Percentiles rank a stretch among this genome's conserved stretches.
Conservation (phyloP, 2,113 vertebrate species). For the Oryzias javanicus region DNA sequence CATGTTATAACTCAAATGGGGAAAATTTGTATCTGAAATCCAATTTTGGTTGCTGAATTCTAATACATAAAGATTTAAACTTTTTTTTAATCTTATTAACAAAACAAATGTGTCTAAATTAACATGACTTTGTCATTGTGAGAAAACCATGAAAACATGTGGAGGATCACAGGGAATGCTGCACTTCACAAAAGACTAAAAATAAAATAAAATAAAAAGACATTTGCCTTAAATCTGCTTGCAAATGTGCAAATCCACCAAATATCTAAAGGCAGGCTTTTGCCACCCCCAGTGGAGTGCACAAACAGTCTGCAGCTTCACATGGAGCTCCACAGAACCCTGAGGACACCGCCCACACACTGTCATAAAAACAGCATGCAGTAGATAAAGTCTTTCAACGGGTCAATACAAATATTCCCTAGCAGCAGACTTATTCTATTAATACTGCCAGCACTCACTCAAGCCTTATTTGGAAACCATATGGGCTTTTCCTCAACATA, state of each 20-base stretch:
- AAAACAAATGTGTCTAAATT: conserved; percentile 20
- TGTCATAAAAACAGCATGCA: conserved; percentile 66
- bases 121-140: neutral
- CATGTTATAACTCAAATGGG: too few species aligned
- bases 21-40: neutral
- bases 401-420: conserved; percentile 71
- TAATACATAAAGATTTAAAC: neutral
- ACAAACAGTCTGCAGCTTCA: conserved; percentile 27
- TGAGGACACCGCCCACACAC: conserved; percentile 44
- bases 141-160: too few species aligned
- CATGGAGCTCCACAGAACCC: conserved; percentile 10
- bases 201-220: neutral
- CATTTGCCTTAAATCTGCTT: conserved; percentile 4
- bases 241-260: neutral
- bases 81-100: conserved; percentile 10
- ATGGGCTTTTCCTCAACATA: conserved; percentile 33
- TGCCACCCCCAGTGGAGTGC: conserved; percentile 18
- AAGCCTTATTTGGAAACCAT: conserved; percentile 65
- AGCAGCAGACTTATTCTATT: conserved; percentile 63
- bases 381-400: conserved; percentile 63
- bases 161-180: neutral
- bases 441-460: conserved; percentile 52
- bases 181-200: neutral
- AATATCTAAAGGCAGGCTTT: conserved; percentile 20
- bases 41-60: conserved; percentile 1